A percentile compares a stretch with the other conserved stretches of the same genome.
Evolutionary conservation across 2,797 vertebrate species (phyloP).

Genomic region (Enteromius treurensis): DNA sequence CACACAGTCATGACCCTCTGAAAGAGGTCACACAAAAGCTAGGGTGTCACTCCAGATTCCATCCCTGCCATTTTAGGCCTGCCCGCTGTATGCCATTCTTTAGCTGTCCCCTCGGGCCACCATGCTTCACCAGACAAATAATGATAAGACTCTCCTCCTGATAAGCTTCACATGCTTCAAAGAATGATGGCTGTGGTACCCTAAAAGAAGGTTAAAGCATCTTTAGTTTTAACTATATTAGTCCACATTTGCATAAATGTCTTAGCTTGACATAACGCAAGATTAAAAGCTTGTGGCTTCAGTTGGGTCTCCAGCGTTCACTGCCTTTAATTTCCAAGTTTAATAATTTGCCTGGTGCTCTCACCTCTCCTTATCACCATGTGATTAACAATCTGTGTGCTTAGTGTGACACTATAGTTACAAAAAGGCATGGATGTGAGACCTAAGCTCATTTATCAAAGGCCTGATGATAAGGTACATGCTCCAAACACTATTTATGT

Average conservation of each 20-base stretch:
- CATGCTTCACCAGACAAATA: slow-evolving; percentile 44
- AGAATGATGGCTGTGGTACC: slow-evolving; percentile 16
- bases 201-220: not conserved
- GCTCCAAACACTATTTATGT: slow-evolving; percentile 79
- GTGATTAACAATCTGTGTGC: slow-evolving; percentile 78
- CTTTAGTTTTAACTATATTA: not conserved
- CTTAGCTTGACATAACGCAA: not conserved
- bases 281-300: not conserved
- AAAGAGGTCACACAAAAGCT: slow-evolving; percentile 48
- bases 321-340: slow-evolving; percentile 61
- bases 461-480: slow-evolving; percentile 74
- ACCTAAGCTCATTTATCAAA: slow-evolving; percentile 83
- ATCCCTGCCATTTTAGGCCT: slow-evolving; percentile 47
- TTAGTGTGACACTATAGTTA: slow-evolving; percentile 59
- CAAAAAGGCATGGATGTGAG: slow-evolving; percentile 66
- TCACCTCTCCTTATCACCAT: slow-evolving; percentile 55
- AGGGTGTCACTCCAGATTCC: slow-evolving; percentile 49
- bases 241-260: not conserved
- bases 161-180: slow-evolving; percentile 35
- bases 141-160: slow-evolving; percentile 44
- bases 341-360: slow-evolving; percentile 81
- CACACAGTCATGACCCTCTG: slow-evolving; percentile 36
- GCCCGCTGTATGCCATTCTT: slow-evolving; percentile 47
- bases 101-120: slow-evolving; percentile 43
- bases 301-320: not conserved